Conservation (phyloP, 2,888 invertebrate species). For the Dioctria rufipes region DNA sequence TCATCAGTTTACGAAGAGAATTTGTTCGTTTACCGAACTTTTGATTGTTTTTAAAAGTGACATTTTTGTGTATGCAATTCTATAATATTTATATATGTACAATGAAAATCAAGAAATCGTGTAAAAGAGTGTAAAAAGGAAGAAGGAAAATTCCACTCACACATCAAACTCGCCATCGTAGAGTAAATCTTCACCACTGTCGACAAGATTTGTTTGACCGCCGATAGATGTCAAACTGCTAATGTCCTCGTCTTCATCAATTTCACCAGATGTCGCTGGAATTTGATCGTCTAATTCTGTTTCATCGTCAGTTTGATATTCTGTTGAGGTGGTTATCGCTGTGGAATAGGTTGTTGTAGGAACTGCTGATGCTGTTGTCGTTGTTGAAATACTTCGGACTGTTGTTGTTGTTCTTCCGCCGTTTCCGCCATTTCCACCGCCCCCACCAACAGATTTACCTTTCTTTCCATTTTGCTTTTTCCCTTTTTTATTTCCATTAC, state of each 20-base stretch:
- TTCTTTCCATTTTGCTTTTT: slow-evolving; percentile 60
- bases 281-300: slow-evolving; percentile 49
- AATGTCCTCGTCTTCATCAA: slow-evolving; percentile 64
- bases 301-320: slow-evolving; percentile 59
- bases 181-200: slow-evolving; percentile 65
- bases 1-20: slow-evolving; percentile 7
- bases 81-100: slow-evolving; percentile 13
- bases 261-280: slow-evolving; percentile 29
- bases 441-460: slow-evolving; percentile 59
- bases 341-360: slow-evolving; percentile 49
- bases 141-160: slow-evolving; percentile 65
- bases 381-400: neutral
- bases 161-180: slow-evolving; percentile 69
- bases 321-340: slow-evolving; percentile 60
- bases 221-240: slow-evolving; percentile 61
- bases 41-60: neutral
- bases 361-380: slow-evolving; percentile 17
- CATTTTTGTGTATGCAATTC: neutral
- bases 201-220: slow-evolving; percentile 62
- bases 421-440: slow-evolving; percentile 59
- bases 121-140: slow-evolving; percentile 52
- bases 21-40: slow-evolving; percentile 6
- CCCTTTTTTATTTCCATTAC: slow-evolving; percentile 14
- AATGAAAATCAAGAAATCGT: slow-evolving; percentile 16
- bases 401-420: slow-evolving; percentile 57